phyloP scores from a whole-genome alignment of 2,797 vertebrate genomes.

The Danio kyathit region DNA sequence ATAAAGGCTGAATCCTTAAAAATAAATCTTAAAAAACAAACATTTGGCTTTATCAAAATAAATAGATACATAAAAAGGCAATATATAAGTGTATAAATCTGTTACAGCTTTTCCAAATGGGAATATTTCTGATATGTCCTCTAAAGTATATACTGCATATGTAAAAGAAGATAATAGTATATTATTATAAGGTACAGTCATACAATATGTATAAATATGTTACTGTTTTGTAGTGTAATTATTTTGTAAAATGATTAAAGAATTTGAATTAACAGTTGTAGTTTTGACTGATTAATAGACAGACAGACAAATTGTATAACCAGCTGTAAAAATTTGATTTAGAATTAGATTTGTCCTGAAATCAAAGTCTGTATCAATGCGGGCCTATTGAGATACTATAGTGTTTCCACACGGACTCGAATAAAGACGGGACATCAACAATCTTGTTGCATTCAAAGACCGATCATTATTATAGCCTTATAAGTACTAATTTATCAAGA shows the following conservation, averaged over 20 bases:
- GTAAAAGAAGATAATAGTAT: not conserved
- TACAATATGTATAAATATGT: not conserved
- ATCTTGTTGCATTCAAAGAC: not conserved
- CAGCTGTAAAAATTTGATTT: not conserved
- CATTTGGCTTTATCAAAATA: too few relatives aligned
- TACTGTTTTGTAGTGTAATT: not conserved
- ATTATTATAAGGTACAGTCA: not conserved
- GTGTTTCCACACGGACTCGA: conserved; percentile 8
- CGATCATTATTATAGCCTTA: not conserved
- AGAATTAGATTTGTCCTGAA: not conserved
- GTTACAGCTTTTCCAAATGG: not conserved
- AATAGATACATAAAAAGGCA: too few relatives aligned
- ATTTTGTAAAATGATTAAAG: not conserved
- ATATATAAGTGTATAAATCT: not conserved
- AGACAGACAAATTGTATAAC: not conserved
- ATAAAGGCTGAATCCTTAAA: too few relatives aligned
- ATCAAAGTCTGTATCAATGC: not conserved
- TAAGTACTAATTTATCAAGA: not conserved
- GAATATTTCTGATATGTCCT: not conserved
- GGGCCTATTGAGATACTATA: not conserved
- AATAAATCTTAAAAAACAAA: too few relatives aligned
- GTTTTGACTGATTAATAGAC: not conserved
- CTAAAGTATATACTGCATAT: not conserved
- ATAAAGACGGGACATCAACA: conserved; percentile 28
- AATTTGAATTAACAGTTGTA: not conserved